Percentiles rank a stretch among this genome's conserved stretches.
These are phyloP conservation scores for Andrena camellia DNA, from an alignment of 2,888 invertebrate genomes.

Conservation along the genomic window DNA sequence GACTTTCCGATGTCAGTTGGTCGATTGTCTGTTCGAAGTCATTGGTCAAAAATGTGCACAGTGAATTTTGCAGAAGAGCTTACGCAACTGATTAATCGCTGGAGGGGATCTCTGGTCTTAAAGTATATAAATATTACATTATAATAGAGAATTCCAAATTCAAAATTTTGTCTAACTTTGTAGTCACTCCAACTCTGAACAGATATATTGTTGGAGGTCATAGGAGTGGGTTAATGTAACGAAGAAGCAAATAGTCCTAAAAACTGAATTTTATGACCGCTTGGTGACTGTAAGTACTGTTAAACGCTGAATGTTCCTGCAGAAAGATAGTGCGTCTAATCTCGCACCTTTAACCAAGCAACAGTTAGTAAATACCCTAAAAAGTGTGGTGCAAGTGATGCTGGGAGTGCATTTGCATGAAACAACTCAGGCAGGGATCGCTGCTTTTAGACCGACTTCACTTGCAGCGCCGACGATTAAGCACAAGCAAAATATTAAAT, in stretches of 20 bases:
- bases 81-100: constrained; percentile 56
- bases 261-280: no score
- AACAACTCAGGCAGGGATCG: not conserved
- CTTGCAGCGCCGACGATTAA: no score
- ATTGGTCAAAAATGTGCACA: constrained; percentile 34
- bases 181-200: no score
- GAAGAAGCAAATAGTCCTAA: no score
- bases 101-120: constrained; percentile 17
- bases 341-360: constrained; percentile 32
- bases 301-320: not conserved
- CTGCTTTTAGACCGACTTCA: no score
- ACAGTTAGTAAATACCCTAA: constrained; percentile 45
- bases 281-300: no score
- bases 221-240: no score
- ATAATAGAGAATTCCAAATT: no score
- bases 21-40: no score
- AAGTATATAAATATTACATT: not conserved
- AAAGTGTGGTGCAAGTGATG: constrained; percentile 43
- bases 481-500: no score
- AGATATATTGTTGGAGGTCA: no score
- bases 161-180: no score
- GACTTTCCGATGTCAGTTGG: constrained; percentile 24
- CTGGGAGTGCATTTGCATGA: constrained; percentile 24
- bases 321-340: not conserved
- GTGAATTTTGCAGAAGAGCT: constrained; percentile 67